phyloP scores from a whole-genome alignment of 1,140 invertebrate genomes.

The Danaus plexippus region DNA sequence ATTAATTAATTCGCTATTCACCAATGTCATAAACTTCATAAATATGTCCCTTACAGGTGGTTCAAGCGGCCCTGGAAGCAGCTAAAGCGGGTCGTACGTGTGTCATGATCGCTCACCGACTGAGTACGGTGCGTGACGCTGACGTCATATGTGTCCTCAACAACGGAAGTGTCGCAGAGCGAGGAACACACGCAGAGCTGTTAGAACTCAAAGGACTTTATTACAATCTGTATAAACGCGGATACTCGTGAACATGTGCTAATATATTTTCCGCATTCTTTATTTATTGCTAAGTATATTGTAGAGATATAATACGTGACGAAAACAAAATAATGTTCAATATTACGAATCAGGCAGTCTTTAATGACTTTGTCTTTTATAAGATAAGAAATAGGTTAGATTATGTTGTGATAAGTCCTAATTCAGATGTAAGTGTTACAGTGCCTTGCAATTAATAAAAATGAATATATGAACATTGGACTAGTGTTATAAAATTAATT shows the following conservation, averaged over 20 bases:
- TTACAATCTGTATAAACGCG: slow-evolving; percentile 63
- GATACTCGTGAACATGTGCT: slow-evolving; percentile 16
- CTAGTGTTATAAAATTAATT: too few species aligned
- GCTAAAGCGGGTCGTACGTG: slow-evolving; percentile 77
- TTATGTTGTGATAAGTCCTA: neutral
- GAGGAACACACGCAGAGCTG: slow-evolving; percentile 85
- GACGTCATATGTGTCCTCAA: slow-evolving; percentile 86
- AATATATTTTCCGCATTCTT: too few species aligned
- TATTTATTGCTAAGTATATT: too few species aligned
- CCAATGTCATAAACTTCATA: too few species aligned
- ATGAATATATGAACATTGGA: too few species aligned
- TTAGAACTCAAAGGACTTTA: slow-evolving; percentile 82
- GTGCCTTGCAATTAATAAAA: too few species aligned
- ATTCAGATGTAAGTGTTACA: slow-evolving; percentile 52
- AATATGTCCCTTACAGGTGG: slow-evolving; percentile 55
- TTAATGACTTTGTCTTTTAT: too few species aligned
- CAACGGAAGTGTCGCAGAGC: slow-evolving; percentile 81
- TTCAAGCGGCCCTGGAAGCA: slow-evolving; percentile 76
- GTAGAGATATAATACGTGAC: too few species aligned
- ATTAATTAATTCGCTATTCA: too few species aligned
- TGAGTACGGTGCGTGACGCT: slow-evolving; percentile 81
- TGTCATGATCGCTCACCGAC: slow-evolving; percentile 80
- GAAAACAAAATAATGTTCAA: too few species aligned
- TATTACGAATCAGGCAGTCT: too few species aligned
- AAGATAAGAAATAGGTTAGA: too few species aligned